These are phyloP conservation scores for Pogonophryne albipinna DNA, from an alignment of 2,797 vertebrate genomes.

Conservation along the genomic window DNA sequence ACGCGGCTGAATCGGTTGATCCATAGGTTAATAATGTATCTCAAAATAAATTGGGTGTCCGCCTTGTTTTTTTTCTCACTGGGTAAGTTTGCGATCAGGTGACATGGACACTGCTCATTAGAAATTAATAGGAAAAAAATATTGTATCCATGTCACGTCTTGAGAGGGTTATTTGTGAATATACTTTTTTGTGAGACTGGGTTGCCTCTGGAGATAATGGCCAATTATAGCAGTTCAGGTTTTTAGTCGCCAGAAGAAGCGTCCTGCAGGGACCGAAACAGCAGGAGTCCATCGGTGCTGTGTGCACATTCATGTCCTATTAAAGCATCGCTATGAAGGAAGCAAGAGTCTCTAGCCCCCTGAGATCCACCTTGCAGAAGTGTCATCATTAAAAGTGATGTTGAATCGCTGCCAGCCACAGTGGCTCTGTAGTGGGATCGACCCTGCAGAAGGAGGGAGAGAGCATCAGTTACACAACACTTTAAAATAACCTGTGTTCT, in stretches of 20 bases:
- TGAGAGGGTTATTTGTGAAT: too few relatives aligned
- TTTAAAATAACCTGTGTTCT: background rate
- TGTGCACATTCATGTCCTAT: background rate
- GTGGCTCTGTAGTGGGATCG: conserved; percentile 13
- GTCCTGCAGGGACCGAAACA: conserved; percentile 37
- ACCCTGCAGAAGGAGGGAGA: background rate
- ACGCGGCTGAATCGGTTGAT: too few relatives aligned
- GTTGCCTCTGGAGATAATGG: conserved; percentile 65
- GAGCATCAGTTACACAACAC: background rate
- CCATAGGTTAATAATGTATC: too few relatives aligned
- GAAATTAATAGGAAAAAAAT: too few relatives aligned
- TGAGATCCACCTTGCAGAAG: conserved; percentile 22
- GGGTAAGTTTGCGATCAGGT: too few relatives aligned
- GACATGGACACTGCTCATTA: too few relatives aligned
- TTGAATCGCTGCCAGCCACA: conserved; percentile 30
- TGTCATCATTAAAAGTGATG: conserved; percentile 19
- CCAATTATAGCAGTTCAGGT: conserved; percentile 77
- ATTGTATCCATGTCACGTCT: too few relatives aligned
- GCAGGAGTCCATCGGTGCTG: background rate
- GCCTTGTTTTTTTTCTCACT: too few relatives aligned
- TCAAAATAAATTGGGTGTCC: too few relatives aligned
- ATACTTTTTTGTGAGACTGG: too few relatives aligned
- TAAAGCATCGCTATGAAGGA: background rate
- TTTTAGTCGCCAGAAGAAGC: conserved; percentile 56
- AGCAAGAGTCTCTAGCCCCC: background rate